phyloP scores from a whole-genome alignment of 2,888 invertebrate species.

The Rapana venosa region DNA sequence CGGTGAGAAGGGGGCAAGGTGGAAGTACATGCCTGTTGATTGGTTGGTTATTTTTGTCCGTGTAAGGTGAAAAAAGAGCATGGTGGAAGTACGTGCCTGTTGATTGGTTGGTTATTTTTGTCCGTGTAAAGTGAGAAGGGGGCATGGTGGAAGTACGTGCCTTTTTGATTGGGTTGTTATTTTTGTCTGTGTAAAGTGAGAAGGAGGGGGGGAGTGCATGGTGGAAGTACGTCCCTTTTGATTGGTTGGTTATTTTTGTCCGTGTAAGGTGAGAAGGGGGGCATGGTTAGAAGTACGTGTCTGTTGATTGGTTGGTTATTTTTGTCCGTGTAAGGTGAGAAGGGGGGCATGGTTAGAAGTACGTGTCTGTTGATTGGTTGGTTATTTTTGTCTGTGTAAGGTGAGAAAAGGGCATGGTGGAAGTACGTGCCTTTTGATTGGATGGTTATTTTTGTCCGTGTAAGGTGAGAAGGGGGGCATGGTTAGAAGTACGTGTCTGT shows the following conservation, averaged over 20 bases:
- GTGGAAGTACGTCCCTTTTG: neutral
- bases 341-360: neutral
- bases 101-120: neutral
- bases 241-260: neutral
- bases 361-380: neutral
- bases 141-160: neutral
- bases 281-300: neutral
- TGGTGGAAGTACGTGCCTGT: neutral
- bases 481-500: neutral
- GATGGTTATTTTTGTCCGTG: neutral
- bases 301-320: neutral
- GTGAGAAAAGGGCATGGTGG: constrained; percentile 51
- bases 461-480: neutral
- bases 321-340: neutral
- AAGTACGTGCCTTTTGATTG: constrained; percentile 53
- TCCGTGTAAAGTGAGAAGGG: no score
- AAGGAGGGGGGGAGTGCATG: neutral
- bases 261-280: neutral
- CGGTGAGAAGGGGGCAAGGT: no score
- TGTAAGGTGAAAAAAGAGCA: no score
- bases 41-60: neutral
- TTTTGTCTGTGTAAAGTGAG: neutral
- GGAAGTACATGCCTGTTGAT: neutral
- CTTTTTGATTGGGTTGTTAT: neutral
- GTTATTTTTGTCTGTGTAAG: neutral